Evolutionary conservation across 37 sponge, comb jelly and placozoan species (phyloP), one percentile per base, ranked within the genome.

Genomic region (Tethya wilhelma): DNA sequence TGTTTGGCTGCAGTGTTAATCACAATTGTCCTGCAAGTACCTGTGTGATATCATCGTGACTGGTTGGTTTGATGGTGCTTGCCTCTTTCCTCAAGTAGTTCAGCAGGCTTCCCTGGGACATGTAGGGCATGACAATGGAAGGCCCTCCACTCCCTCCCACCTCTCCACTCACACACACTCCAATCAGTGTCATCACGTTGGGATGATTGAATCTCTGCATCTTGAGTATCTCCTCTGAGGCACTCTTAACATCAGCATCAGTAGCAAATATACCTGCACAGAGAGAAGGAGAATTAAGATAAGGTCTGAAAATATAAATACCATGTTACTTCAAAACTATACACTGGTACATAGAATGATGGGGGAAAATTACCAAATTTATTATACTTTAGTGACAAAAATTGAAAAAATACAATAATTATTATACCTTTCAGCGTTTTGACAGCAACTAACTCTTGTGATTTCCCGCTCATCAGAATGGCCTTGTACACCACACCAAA

Each of bases 401-500:
- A 60, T 14, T 20, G 7, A n/a, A 30, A 71, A 59, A 3, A 23
- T 49, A 37, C n/a, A n/a, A n/a, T n/a, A n/a, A n/a, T n/a, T n/a
- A n/a, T n/a, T 49, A 37, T 2, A 79, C 80, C 80, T 67, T 79
- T 79, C 22, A 79, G 37, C 26, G 72, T 71, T 46, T 71, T 71
- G 32, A 44, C 72, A 30, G 72, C 72, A 25, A 71, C 72, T 8
- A 44, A 31, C 30, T 44, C 30, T 44, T 3, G 5, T 11, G 33
- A 29, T 36, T 79, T 53, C 11, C 36, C 59, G n/a, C 29, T 25
- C 23, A 69, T 33, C 56, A 79, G 49, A 33, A 17, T 31, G 23
- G 49, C 68, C 40, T 79, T 79, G 58, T 79, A 79, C 6, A 79
- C 68, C 7, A 79, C 58, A 56, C 80, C 80, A 79, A 79, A 79